Evolutionary conservation across 2,888 invertebrate species (phyloP), one percentile per base, ranked within the genome.

Genomic region (Sabatieria punctata): DNA sequence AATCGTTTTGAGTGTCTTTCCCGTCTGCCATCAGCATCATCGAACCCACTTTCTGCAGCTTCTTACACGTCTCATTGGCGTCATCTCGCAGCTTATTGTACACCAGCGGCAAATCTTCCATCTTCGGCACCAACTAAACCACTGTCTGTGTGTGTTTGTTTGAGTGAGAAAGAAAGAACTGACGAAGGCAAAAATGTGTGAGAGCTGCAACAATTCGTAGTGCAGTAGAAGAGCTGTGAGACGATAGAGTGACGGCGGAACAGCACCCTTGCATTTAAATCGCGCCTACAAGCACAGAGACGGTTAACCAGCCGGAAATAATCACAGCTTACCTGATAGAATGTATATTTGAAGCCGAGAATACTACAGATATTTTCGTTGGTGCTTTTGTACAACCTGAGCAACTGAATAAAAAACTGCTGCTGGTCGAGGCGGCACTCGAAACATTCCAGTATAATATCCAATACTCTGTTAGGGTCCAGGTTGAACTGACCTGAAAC

Each of bases 401-500:
- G 72, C 44, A 97, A 72, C 1, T 37, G 30, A 2, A 54, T 33
- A 43, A 49, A 57, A 24, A 54, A 40, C 11, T 63, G 57, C 21
- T 54, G 52, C 23, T 63, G 57, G 18, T 65, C 80, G 4, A 67
- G 64, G 33, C 65, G 62, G 74, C 62, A 66, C 66, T 97, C 95
- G 72, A 97, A 93, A 25, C 86, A 84, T 69, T 97, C 95, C 58
- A 99, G 72, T 56, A 99, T 82, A 52, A 95, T 79, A 65, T 97
- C 97, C 54, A 95, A 71, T 15, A 93, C 91, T 62, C 95, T 75
- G 68, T 97, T 97, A 3, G 97, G 97, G 71, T 99, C 97, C 65
- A 99, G 76, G 72, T 95, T 95, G 67, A 97, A 99, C 68, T 91
- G 93, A 61, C 97, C 93, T 85, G 18, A 41, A 55, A 47, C 30